These are phyloP conservation scores for Austrolebias charrua DNA, from an alignment of 2,797 vertebrate species.

Conservation along the genomic window DNA sequence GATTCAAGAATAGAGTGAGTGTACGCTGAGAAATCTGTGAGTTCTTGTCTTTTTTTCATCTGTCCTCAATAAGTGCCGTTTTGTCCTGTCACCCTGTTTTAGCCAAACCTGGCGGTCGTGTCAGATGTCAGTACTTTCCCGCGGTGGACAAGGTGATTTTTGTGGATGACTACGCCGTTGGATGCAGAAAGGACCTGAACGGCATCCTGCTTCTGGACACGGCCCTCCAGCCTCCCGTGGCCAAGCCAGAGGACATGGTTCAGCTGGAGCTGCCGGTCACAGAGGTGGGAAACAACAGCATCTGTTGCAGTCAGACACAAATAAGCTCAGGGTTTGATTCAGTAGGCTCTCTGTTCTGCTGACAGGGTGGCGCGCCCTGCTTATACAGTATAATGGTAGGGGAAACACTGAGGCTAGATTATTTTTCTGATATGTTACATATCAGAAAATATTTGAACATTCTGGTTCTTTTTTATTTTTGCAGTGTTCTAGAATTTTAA, in stretches of 20 bases:
- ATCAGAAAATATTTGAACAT: no score
- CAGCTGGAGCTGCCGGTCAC: conserved; percentile 98
- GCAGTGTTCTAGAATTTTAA: no score
- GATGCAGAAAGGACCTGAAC: conserved; percentile 98
- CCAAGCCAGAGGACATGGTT: conserved; percentile 95
- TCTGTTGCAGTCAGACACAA: background rate
- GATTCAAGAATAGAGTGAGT: no score
- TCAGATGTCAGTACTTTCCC: conserved; percentile 98
- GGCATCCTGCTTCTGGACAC: conserved; percentile 98
- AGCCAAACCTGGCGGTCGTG: conserved; percentile 96
- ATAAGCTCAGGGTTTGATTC: background rate
- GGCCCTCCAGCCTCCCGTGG: conserved; percentile 95
- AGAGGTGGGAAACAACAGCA: conserved; percentile 82
- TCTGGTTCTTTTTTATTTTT: no score
- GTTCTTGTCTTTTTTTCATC: no score
- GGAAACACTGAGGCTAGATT: no score
- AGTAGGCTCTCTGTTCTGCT: no score
- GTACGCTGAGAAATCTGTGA: no score
- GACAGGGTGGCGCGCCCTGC: no score
- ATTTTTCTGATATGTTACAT: no score
- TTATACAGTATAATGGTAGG: no score
- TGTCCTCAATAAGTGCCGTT: background rate
- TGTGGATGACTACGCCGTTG: conserved; percentile 97
- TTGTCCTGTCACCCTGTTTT: conserved; percentile 35
- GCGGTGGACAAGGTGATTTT: conserved; percentile 99